Percentiles rank a stretch among this genome's conserved stretches.
Evolutionary conservation across 2,113 vertebrate species (phyloP).

Genomic region (Chlorocebus sabaeus): DNA sequence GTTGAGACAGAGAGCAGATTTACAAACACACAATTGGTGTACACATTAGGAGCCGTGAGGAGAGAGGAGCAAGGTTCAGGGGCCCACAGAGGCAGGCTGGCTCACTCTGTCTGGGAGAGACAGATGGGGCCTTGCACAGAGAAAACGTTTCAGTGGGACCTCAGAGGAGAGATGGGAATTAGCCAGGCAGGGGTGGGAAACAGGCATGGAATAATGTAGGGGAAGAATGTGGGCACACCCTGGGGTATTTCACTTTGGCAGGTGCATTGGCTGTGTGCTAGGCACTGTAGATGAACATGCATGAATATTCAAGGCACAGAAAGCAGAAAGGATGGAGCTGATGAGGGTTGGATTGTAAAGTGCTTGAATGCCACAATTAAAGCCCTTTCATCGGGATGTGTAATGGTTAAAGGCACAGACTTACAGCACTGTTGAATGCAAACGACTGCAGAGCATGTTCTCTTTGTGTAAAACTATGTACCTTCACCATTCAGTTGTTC

Average conservation of each 20-base stretch:
- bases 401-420: not conserved
- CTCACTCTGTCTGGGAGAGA: not conserved
- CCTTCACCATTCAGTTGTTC: not conserved
- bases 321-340: not conserved
- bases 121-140: not conserved
- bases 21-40: not conserved
- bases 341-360: not conserved
- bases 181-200: not conserved
- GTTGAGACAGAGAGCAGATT: not conserved
- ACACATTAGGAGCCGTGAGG: not conserved
- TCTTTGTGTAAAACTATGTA: not conserved
- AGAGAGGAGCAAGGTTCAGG: not conserved
- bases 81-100: not conserved
- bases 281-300: not conserved
- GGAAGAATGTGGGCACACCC: not conserved
- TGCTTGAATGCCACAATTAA: too few relatives aligned
- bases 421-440: not conserved
- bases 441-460: not conserved
- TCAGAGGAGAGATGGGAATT: not conserved
- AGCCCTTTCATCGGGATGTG: not conserved
- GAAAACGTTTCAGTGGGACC: not conserved
- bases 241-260: not conserved
- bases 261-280: not conserved
- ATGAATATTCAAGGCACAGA: not conserved
- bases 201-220: not conserved